phyloP scores from a whole-genome alignment of 2,888 invertebrate species.

The Stratiomys singularior region DNA sequence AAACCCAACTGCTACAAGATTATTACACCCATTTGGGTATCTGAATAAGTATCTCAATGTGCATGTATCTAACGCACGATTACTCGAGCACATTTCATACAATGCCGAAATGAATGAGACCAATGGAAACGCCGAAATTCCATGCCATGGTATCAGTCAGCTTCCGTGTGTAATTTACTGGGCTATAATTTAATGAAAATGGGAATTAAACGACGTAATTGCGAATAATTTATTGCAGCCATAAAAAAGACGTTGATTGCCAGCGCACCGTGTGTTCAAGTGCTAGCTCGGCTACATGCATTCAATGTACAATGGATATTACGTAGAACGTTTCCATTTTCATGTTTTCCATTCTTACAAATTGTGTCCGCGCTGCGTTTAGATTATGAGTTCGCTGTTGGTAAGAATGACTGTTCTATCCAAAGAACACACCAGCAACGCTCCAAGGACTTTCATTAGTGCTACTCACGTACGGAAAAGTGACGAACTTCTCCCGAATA shows the following conservation, averaged over 20 bases:
- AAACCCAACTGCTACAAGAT: not conserved
- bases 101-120: conserved; percentile 25
- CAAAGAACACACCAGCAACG: not conserved
- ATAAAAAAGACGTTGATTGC: conserved; percentile 50
- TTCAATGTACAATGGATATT: conserved; percentile 4
- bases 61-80: conserved; percentile 15
- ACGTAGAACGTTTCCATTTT: not conserved
- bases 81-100: conserved; percentile 8
- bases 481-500: conserved; percentile 15
- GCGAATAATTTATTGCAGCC: conserved; percentile 52
- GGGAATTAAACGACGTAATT: conserved; percentile 53
- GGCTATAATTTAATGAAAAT: conserved; percentile 53
- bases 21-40: conserved; percentile 7
- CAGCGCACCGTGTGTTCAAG: conserved; percentile 33
- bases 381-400: conserved; percentile 32
- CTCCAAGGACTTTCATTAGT: conserved; percentile 1
- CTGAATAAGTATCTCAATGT: conserved; percentile 6
- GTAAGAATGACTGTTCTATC: conserved; percentile 33
- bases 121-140: conserved; percentile 44
- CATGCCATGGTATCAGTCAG: conserved; percentile 51
- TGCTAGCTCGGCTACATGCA: not conserved
- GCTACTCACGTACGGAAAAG: conserved; percentile 17
- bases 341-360: conserved; percentile 23
- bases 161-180: conserved; percentile 53
- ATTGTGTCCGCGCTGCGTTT: conserved; percentile 32